phyloP scores from a whole-genome alignment of 2,113 vertebrate genomes.

The Cyprinodon tularosa region DNA sequence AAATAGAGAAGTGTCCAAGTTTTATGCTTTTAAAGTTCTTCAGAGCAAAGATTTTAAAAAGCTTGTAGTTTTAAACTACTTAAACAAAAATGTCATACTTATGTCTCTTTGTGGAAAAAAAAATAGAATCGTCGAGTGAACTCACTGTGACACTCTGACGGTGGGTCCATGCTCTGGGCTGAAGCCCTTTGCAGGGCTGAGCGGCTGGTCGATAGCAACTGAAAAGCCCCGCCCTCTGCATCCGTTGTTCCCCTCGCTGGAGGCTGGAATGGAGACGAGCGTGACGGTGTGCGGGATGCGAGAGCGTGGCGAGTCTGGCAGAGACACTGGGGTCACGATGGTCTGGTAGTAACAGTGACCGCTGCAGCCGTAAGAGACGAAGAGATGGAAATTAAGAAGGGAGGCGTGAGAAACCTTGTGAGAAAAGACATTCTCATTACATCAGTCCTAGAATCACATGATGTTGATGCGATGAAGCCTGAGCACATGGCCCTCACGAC shows the following conservation, averaged over 20 bases:
- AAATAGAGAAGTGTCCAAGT: too few species aligned
- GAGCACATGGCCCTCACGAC: conserved; percentile 9
- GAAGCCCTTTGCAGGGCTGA: conserved; percentile 78
- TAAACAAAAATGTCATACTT: too few species aligned
- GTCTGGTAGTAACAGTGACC: conserved; percentile 97
- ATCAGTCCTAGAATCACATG: conserved; percentile 52
- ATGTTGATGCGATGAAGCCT: conserved; percentile 35
- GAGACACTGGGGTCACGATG: conserved; percentile 89
- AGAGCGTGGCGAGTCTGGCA: conserved; percentile 87
- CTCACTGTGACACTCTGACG: conserved; percentile 93
- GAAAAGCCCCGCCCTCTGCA: conserved; percentile 90
- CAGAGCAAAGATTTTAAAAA: too few species aligned
- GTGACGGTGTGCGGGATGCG: conserved; percentile 97
- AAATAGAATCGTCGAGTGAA: not conserved
- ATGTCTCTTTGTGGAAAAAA: not conserved
- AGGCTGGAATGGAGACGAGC: conserved; percentile 93
- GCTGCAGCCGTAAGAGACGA: conserved; percentile 63
- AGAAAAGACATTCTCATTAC: conserved; percentile 25
- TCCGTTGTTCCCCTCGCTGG: conserved; percentile 76
- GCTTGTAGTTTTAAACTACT: too few species aligned
- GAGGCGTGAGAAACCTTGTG: conserved; percentile 10
- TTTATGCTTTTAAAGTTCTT: too few species aligned
- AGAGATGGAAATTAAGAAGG: not conserved
- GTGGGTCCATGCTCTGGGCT: conserved; percentile 85
- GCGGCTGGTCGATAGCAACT: conserved; percentile 87